Percentiles rank a stretch among this genome's conserved stretches.
Conservation (phyloP, 2,797 vertebrate species). For the Clamator glandarius region DNA sequence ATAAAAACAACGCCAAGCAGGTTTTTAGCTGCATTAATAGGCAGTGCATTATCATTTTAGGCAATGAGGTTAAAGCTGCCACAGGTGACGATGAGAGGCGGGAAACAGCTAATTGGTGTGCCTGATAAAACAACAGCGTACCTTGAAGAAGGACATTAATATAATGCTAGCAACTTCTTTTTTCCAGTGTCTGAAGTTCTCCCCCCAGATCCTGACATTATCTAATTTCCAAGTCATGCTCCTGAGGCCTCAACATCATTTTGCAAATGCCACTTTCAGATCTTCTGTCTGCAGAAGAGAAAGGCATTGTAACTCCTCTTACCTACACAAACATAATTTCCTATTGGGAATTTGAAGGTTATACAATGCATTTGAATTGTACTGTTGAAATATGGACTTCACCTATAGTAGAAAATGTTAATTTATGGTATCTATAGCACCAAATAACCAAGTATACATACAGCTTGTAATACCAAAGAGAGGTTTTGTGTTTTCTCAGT, state of each 20-base stretch:
- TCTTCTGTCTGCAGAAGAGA: neutral
- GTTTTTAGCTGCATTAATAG: neutral
- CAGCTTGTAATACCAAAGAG: neutral
- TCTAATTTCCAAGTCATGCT: slow-evolving; percentile 44
- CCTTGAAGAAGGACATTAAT: slow-evolving; percentile 33
- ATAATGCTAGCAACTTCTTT: neutral
- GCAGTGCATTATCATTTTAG: neutral
- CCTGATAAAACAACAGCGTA: neutral
- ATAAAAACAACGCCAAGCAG: neutral
- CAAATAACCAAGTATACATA: neutral
- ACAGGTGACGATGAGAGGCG: neutral
- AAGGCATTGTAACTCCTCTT: neutral
- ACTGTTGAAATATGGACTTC: neutral
- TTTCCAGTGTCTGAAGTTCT: neutral
- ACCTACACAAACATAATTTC: neutral
- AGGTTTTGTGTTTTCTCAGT: neutral
- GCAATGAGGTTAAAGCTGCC: slow-evolving; percentile 12
- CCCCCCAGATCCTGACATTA: slow-evolving; percentile 7
- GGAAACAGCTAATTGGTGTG: neutral
- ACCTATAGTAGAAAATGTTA: neutral
- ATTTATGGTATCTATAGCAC: neutral
- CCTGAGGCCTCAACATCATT: slow-evolving; percentile 11
- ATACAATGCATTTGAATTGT: neutral
- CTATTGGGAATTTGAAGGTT: neutral
- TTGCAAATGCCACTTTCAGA: neutral